Evolutionary conservation across 37 sponge, comb jelly and placozoan genomes (phyloP).

Genomic region (Aphrocallistes beatrix): DNA sequence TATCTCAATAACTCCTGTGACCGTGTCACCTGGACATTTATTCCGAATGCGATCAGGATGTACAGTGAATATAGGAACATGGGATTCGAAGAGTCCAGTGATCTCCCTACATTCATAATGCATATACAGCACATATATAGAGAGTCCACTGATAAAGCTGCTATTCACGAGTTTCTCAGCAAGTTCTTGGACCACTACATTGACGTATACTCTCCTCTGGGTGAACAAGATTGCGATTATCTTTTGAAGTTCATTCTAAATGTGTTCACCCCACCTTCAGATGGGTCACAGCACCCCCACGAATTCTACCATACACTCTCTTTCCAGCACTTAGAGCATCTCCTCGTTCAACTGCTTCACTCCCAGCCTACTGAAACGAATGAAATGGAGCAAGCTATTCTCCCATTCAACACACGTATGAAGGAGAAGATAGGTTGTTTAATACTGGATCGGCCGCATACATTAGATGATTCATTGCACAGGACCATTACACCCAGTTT

Average conservation of each 20-base stretch:
- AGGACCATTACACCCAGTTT: background rate
- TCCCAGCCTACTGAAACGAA: background rate
- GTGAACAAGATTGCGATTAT: background rate
- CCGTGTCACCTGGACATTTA: background rate
- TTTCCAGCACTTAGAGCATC: background rate
- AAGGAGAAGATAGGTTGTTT: background rate
- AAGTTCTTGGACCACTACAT: background rate
- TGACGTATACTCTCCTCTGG: background rate
- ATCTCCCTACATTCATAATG: background rate
- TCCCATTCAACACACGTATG: background rate
- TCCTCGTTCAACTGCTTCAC: background rate
- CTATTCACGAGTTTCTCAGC: background rate
- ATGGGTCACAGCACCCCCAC: no score
- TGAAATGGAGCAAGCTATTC: background rate
- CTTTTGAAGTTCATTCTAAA: background rate
- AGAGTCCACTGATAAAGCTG: background rate
- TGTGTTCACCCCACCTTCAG: background rate
- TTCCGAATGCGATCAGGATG: background rate
- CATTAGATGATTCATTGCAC: background rate
- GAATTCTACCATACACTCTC: background rate
- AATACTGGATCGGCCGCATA: background rate
- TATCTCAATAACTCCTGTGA: constrained; percentile 7
- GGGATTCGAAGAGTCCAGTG: background rate
- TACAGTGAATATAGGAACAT: background rate
- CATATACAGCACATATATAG: background rate